phyloP scores from a whole-genome alignment of 2,888 invertebrate genomes.

The Sipha maydis region DNA sequence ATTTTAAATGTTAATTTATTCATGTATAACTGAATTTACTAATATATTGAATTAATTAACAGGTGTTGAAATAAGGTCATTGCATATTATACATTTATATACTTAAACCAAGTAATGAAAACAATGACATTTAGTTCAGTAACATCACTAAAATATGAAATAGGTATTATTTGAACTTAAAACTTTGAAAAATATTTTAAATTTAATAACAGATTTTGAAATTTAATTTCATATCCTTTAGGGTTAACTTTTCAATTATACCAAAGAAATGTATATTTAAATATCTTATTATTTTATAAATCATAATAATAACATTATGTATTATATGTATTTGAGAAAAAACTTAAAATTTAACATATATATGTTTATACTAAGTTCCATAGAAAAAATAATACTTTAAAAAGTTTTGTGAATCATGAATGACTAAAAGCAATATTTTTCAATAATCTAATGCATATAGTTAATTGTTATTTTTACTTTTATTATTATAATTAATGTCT shows the following conservation, averaged over 20 bases:
- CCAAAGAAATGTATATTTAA: too few species aligned
- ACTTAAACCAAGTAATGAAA: not conserved
- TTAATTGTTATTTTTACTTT: too few species aligned
- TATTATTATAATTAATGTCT: too few species aligned
- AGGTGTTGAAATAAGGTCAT: not conserved
- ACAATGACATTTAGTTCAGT: not conserved
- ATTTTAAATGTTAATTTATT: slow-evolving; percentile 39
- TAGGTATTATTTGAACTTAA: not conserved
- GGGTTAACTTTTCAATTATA: not conserved
- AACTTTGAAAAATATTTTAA: not conserved
- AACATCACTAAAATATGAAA: not conserved
- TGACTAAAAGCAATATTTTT: too few species aligned
- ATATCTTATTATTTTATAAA: not conserved
- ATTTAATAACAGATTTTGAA: not conserved
- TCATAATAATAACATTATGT: too few species aligned
- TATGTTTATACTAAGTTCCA: too few species aligned
- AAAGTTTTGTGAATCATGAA: too few species aligned
- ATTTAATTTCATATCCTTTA: not conserved
- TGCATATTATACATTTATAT: not conserved
- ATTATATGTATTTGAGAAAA: too few species aligned
- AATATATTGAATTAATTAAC: slow-evolving; percentile 31
- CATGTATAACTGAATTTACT: not conserved
- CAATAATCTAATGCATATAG: too few species aligned
- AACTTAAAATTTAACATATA: too few species aligned
- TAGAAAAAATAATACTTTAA: too few species aligned